Conservation (phyloP, 1,140 invertebrate species). For the Pseudobourletiella spinata region DNA sequence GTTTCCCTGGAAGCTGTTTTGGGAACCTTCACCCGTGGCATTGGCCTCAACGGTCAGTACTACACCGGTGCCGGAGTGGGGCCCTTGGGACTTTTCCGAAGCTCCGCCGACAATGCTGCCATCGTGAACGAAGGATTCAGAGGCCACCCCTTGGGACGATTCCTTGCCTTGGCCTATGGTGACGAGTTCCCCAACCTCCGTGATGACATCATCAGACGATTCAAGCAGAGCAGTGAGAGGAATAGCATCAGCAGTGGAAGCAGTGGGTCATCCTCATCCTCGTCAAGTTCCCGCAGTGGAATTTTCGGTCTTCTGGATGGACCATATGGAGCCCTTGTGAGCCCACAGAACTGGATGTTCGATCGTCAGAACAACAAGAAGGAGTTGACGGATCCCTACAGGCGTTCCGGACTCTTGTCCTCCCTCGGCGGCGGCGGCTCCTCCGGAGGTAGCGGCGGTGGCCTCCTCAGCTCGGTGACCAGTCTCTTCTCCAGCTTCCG, state of each 20-base stretch:
- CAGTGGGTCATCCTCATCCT: background rate
- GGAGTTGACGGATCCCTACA: background rate
- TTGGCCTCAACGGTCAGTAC: too few species aligned
- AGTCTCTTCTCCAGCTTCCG: background rate
- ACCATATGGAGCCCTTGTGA: background rate
- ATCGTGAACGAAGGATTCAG: constrained; percentile 1
- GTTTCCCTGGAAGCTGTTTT: too few species aligned
- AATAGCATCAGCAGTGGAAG: background rate
- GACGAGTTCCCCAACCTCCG: background rate
- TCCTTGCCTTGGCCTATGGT: background rate
- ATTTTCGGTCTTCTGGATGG: background rate
- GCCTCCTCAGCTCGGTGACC: background rate
- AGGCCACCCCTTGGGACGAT: background rate
- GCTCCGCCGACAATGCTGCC: background rate
- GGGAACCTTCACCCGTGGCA: too few species aligned
- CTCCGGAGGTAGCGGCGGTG: background rate
- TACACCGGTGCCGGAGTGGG: background rate
- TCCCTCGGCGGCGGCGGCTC: background rate
- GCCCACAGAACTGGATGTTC: background rate
- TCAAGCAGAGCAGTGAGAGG: background rate
- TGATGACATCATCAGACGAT: background rate
- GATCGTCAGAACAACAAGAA: constrained; percentile 2
- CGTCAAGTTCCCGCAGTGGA: background rate
- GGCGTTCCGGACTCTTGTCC: background rate
- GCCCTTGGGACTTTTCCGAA: background rate